These are phyloP conservation scores for Dryas iulia DNA, from an alignment of 1,140 invertebrate species.

Conservation along the genomic window DNA sequence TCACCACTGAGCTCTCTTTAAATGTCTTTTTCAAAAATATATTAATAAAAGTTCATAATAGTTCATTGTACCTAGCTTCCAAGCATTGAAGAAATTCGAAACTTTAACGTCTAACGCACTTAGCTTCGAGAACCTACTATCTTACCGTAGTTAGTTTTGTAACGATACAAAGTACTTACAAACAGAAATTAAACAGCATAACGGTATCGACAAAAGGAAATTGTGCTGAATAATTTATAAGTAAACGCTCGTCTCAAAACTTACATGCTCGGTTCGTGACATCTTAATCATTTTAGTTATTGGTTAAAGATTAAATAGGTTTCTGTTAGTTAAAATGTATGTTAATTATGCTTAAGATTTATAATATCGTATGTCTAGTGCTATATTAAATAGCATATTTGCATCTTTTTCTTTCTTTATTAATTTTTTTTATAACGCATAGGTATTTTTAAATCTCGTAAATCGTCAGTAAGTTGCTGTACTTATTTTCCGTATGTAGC, in stretches of 20 bases:
- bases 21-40: not conserved
- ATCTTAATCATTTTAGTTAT: not conserved
- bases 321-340: too few species aligned
- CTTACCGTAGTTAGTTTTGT: not conserved
- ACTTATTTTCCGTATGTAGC: too few species aligned
- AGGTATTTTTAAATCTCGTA: too few species aligned
- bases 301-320: not conserved
- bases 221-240: conserved; percentile 24
- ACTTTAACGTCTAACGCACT: not conserved
- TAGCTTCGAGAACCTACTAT: not conserved
- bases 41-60: not conserved
- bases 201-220: conserved; percentile 20
- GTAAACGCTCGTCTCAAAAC: conserved; percentile 18
- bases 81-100: not conserved
- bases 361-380: too few species aligned
- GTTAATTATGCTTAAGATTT: too few species aligned
- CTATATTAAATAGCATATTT: too few species aligned
- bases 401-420: too few species aligned
- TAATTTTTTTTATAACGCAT: too few species aligned
- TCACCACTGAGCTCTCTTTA: too few species aligned
- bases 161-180: not conserved
- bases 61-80: not conserved
- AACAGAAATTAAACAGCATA: conserved; percentile 15
- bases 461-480: too few species aligned
- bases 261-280: conserved; percentile 10